A percentile compares a stretch with the other conserved stretches of the same genome.
These are phyloP conservation scores for Mus spicilegus DNA, from an alignment of 2,113 vertebrate species.

Conservation along the genomic window DNA sequence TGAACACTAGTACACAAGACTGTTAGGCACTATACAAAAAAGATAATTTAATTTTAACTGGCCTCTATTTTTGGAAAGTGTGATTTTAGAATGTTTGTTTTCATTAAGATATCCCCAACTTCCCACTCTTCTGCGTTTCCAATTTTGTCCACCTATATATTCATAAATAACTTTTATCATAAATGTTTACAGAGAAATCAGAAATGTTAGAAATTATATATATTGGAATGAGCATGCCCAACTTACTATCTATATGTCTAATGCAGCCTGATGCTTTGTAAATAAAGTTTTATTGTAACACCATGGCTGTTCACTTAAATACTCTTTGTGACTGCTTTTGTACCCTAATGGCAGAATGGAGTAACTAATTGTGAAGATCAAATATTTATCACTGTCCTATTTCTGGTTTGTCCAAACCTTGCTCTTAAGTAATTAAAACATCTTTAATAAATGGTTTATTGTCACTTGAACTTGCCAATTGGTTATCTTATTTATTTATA, in stretches of 20 bases:
- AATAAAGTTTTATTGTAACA: slow-evolving; percentile 3
- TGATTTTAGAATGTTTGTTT: background rate
- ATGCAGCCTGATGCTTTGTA: background rate
- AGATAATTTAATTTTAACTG: background rate
- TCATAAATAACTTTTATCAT: background rate
- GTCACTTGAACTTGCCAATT: background rate
- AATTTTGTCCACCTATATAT: background rate
- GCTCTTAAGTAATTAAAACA: background rate
- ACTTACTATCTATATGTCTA: background rate
- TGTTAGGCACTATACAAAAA: background rate
- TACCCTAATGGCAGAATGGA: background rate
- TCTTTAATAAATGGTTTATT: background rate
- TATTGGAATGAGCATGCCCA: background rate
- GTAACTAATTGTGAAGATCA: background rate
- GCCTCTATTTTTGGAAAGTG: background rate
- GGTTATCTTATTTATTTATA: too few species aligned
- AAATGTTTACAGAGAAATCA: background rate
- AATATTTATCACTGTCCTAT: background rate
- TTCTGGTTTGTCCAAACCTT: background rate
- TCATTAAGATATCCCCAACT: slow-evolving; percentile 25
- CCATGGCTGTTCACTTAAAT: background rate
- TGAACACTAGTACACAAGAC: background rate
- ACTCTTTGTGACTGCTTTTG: background rate
- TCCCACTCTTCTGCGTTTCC: background rate
- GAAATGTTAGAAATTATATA: background rate